Conservation (phyloP, 2,888 invertebrate species). For the Agrilus biguttatus region DNA sequence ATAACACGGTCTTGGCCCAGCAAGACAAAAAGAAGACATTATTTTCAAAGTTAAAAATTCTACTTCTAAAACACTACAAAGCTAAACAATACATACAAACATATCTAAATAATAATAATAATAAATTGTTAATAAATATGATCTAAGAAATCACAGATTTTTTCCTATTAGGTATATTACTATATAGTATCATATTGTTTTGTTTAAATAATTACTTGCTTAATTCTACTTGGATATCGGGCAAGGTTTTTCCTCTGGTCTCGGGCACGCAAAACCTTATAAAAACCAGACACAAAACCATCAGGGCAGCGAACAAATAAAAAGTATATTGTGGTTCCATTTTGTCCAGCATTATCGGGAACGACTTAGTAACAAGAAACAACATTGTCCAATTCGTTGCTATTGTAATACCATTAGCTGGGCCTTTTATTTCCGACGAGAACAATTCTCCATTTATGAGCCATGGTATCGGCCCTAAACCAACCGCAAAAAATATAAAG, state of each 20-base stretch:
- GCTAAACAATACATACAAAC: no score
- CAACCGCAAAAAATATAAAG: conserved; percentile 9
- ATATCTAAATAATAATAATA: no score
- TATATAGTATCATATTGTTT: no score
- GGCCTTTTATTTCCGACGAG: conserved; percentile 10
- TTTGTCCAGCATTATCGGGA: conserved; percentile 7
- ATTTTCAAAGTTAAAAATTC: no score
- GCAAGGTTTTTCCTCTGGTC: conserved; percentile 2
- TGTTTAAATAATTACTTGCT: no score
- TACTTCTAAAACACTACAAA: no score
- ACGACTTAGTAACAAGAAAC: conserved; percentile 9
- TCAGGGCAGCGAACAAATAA: conserved; percentile 9
- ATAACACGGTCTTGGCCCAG: no score
- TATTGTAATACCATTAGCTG: conserved; percentile 10
- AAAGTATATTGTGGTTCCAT: conserved; percentile 9
- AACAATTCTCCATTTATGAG: conserved; percentile 10
- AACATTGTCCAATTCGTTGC: conserved; percentile 9
- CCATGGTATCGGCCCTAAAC: conserved; percentile 11
- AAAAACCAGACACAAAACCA: conserved; percentile 6
- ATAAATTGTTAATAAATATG: no score
- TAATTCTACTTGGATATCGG: conserved; percentile 1
- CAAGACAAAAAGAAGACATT: no score
- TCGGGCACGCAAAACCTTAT: conserved; percentile 11
- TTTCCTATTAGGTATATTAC: no score
- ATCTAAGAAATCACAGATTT: no score